Conservation (phyloP, 2,888 invertebrate species). For the Drosophila paramelanica region DNA sequence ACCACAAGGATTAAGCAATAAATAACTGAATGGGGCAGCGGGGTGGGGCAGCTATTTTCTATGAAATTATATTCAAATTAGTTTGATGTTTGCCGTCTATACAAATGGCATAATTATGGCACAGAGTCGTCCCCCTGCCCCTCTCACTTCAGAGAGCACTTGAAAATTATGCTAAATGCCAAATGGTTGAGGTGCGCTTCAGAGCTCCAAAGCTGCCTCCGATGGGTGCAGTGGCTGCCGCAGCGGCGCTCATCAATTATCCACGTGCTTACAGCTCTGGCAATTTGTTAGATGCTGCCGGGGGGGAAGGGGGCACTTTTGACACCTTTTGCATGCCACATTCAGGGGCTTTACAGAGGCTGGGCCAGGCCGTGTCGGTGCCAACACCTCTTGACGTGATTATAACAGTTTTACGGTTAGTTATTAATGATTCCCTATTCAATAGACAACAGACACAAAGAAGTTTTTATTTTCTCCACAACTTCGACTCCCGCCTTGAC, state of each 20-base stretch:
- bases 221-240: slow-evolving; percentile 58
- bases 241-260: slow-evolving; percentile 69
- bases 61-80: slow-evolving; percentile 81
- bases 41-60: slow-evolving; percentile 44
- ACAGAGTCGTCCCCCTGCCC: too few relatives aligned
- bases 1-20: slow-evolving; percentile 80
- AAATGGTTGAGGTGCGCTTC: slow-evolving; percentile 41
- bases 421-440: slow-evolving; percentile 69
- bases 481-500: neutral
- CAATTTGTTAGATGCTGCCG: slow-evolving; percentile 70
- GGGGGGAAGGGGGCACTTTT: slow-evolving; percentile 43
- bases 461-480: neutral
- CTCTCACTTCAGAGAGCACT: slow-evolving; percentile 30
- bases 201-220: slow-evolving; percentile 21
- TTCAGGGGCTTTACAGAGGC: slow-evolving; percentile 27
- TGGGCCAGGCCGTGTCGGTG: slow-evolving; percentile 20
- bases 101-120: slow-evolving; percentile 73
- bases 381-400: slow-evolving; percentile 70
- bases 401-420: slow-evolving; percentile 74
- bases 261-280: slow-evolving; percentile 70
- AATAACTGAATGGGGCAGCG: slow-evolving; percentile 49
- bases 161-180: slow-evolving; percentile 75
- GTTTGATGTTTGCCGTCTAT: slow-evolving; percentile 70
- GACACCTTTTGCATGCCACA: slow-evolving; percentile 66
- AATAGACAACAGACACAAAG: slow-evolving; percentile 55